Percentiles rank a stretch among this genome's conserved stretches.
phyloP scores from a whole-genome alignment of 2,113 vertebrate species.

The Circaetus cinerascens region DNA sequence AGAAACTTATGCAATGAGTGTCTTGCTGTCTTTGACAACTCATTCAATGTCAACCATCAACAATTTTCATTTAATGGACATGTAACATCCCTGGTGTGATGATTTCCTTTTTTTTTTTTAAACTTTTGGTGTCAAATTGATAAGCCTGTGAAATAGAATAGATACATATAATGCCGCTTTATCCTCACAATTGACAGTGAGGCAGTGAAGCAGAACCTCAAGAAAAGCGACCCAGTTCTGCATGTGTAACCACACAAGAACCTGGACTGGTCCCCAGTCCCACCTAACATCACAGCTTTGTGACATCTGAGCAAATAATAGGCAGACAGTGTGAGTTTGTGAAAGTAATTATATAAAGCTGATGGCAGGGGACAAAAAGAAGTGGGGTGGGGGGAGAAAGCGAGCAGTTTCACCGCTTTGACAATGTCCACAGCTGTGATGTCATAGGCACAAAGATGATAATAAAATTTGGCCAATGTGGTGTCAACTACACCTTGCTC shows the following conservation, averaged over 20 bases:
- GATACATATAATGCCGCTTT: slow-evolving; percentile 66
- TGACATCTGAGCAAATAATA: slow-evolving; percentile 61
- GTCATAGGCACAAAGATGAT: slow-evolving; percentile 76
- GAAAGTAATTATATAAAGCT: slow-evolving; percentile 72
- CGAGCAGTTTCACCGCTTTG: slow-evolving; percentile 12
- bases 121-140: slow-evolving; percentile 63
- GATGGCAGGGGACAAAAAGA: slow-evolving; percentile 56
- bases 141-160: slow-evolving; percentile 65
- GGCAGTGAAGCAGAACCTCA: slow-evolving; percentile 51
- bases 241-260: slow-evolving; percentile 21
- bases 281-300: slow-evolving; percentile 6
- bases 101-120: slow-evolving; percentile 10
- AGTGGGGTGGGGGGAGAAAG: not conserved
- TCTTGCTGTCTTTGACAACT: slow-evolving; percentile 42
- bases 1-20: slow-evolving; percentile 27
- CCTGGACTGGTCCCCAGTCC: slow-evolving; percentile 8
- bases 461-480: slow-evolving; percentile 74
- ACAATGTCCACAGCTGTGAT: slow-evolving; percentile 75
- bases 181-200: slow-evolving; percentile 52
- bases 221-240: slow-evolving; percentile 35
- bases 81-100: slow-evolving; percentile 26
- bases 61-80: slow-evolving; percentile 58
- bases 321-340: slow-evolving; percentile 62
- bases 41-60: slow-evolving; percentile 52
- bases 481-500: slow-evolving; percentile 77